Conservation (phyloP, 2,888 invertebrate genomes). For the Muscina levida region DNA sequence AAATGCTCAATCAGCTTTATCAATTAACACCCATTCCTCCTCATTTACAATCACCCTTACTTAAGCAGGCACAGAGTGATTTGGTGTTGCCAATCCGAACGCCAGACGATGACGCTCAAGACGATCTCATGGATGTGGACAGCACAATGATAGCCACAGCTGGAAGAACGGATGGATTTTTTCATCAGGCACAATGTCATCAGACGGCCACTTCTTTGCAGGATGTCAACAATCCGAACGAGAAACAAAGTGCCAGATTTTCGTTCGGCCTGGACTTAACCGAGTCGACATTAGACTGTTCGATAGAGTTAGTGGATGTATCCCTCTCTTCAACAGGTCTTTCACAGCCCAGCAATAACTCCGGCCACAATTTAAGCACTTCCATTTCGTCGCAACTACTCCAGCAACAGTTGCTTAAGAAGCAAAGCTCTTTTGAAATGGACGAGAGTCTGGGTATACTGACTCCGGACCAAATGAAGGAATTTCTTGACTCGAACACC, state of each 20-base stretch:
- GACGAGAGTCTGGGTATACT: constrained; percentile 93
- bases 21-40: constrained; percentile 50
- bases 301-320: constrained; percentile 78
- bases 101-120: constrained; percentile 69
- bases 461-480: constrained; percentile 94
- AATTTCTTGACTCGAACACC: constrained; percentile 83
- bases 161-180: constrained; percentile 62
- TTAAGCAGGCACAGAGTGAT: constrained; percentile 75
- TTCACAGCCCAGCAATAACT: constrained; percentile 65
- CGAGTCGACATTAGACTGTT: constrained; percentile 78
- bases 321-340: constrained; percentile 75
- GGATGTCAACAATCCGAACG: constrained; percentile 68
- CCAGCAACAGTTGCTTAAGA: constrained; percentile 77
- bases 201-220: constrained; percentile 67
- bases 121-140: constrained; percentile 73
- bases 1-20: constrained; percentile 42
- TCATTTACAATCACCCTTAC: constrained; percentile 44
- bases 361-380: constrained; percentile 40
- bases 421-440: constrained; percentile 89
- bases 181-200: constrained; percentile 35
- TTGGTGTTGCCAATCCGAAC: constrained; percentile 74
- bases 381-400: constrained; percentile 68
- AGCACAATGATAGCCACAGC: constrained; percentile 58
- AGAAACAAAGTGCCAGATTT: constrained; percentile 71
- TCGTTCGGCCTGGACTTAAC: constrained; percentile 79